Evolutionary conservation across 2,113 vertebrate genomes (phyloP), one percentile per base, ranked within the genome.

Genomic region (Ageneiosus marmoratus): DNA sequence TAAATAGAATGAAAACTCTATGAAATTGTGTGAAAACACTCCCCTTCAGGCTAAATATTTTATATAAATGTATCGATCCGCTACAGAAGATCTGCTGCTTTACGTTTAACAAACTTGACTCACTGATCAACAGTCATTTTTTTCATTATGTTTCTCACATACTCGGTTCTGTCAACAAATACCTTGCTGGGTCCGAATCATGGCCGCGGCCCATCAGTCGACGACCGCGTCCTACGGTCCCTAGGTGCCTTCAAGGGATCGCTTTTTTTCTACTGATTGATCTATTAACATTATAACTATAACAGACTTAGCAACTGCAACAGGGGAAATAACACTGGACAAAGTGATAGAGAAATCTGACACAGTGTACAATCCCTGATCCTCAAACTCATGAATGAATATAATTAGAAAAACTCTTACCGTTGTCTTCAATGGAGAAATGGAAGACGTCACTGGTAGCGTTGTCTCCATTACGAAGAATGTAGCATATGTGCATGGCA

Each of bases 401-500:
- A 86, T 16, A 6, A 58, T 27, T 63, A 24, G 55, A 58, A 70
- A 20, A 83, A 44, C 50, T 55, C 96, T 95, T 89, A 96, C 96
- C 95, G 12, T 89, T 86, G 0, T 96, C 96, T 94, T 96, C 95
- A 81, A 96, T 93, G 7, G 90, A 90, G 89, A 96, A 96, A 80
- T 91, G 89, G 89, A 96, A 96, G 58, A 89, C 72, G 72, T 96
- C 96, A 89, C 93, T 95, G 13, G 94, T 94, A 58, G 94, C 94
- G 77, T 94, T 96, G 48, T 91, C 88, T 79, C 93, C 91, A 1
- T 92, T 93, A 87, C 90, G 91, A 86, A 96, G 93, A 73, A 96
- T 86, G 51, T 96, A 96, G 89, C 95, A 96, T 88, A 96, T 94
- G 88, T 95, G 95, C 95, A 95, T 93, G 78, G 95, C 95, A 88